Conservation (phyloP, 2,113 vertebrate genomes). For the Eira barbara region DNA sequence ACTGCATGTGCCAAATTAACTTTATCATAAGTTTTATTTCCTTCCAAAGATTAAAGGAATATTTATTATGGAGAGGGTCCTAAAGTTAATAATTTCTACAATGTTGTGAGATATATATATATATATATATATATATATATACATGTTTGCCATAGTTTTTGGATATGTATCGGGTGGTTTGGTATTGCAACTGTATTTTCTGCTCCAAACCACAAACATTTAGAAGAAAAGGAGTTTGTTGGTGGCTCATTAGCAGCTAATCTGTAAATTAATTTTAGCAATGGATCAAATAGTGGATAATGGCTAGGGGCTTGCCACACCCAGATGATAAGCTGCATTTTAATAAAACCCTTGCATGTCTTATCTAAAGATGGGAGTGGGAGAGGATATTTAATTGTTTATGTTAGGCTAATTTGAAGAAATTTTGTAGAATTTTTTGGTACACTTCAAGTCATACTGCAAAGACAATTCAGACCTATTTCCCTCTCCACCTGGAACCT, state of each 20-base stretch:
- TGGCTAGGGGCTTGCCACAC: background rate
- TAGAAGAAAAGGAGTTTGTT: background rate
- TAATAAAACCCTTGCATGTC: background rate
- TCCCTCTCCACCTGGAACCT: fast-evolving
- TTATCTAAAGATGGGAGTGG: background rate
- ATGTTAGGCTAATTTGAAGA: background rate
- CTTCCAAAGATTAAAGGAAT: background rate
- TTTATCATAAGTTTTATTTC: background rate
- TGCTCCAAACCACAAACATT: background rate
- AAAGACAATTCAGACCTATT: background rate
- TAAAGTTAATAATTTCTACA: background rate
- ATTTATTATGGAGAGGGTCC: background rate
- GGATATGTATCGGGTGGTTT: background rate
- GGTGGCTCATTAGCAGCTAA: background rate
- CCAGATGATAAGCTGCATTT: background rate
- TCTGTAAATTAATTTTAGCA: background rate
- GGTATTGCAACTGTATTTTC: background rate
- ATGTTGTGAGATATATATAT: background rate
- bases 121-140: background rate
- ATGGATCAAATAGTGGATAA: background rate
- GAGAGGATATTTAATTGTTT: background rate
- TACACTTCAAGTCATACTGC: background rate
- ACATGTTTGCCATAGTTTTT: background rate
- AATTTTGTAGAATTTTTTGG: background rate
- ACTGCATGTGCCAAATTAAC: background rate